Base-by-base conservation (phyloP, 2,113 vertebrate genomes). In the Serinus canaria region DNA sequence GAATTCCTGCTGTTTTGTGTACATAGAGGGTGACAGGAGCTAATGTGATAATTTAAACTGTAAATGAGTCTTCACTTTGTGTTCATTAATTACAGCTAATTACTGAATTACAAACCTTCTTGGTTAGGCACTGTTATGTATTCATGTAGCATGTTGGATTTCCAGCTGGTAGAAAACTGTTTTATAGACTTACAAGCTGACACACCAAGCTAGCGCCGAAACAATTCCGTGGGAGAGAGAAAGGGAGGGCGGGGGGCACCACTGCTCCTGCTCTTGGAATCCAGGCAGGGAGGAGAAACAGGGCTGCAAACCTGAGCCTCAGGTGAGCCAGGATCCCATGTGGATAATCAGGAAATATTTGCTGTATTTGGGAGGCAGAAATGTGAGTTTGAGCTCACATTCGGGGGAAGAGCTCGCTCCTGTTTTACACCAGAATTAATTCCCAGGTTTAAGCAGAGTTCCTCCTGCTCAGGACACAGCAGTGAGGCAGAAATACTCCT, bases 11-110 rank as follows among this genome's bases (percentile, higher is more conserved):
- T 99, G 99, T 99, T 99, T 99, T 98, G 99, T 98, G 98, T 99
- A 99, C 98, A 98, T 98, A 98, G 98, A 98, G 98, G 98, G 99
- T 99, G 99, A 99, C 99, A 99, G 98, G 98, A 99, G 99, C 99
- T 99, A 99, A 99, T 99, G 99, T 99, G 99, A 99, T 99, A 99
- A 99, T 99, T 99, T 99, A 99, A 99, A 99, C 99, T 99, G 99
- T 99, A 99, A 99, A 99, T 99, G 99, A 99, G 99, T 99, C 98
- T 98, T 99, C 98, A 98, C 98, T 99, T 99, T 99, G 98, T 99
- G 98, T 99, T 99, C 99, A 99, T 99, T 99, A 99, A 99, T 99
- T 99, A 99, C 98, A 98, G 98, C 99, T 99, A 99, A 99, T 99
- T 99, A 99, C 98, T 98, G 98, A 98, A 99, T 98, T 98, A 98